Conservation (phyloP, 2,888 invertebrate genomes). For the Lordiphosa fenestrarum region DNA sequence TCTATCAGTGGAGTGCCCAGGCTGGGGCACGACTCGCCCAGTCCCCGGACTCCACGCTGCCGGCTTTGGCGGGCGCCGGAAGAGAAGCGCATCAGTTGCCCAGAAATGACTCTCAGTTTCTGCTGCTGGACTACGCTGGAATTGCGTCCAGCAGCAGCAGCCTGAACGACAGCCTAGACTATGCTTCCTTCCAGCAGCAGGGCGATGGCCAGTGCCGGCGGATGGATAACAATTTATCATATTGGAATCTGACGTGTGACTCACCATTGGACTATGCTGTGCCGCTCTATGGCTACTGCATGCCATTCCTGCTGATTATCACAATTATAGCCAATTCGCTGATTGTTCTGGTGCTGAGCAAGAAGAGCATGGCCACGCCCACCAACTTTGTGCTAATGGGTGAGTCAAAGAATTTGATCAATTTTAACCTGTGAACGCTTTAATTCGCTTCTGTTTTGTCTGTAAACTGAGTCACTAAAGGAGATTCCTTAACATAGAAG, state of each 20-base stretch:
- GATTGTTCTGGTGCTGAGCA: slow-evolving; percentile 93
- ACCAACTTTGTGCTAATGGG: slow-evolving; percentile 94
- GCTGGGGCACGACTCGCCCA: slow-evolving; percentile 38
- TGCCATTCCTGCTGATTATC: slow-evolving; percentile 91
- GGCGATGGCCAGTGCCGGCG: slow-evolving; percentile 56
- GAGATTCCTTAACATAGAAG: no score
- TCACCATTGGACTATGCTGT: slow-evolving; percentile 77
- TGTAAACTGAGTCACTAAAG: no score
- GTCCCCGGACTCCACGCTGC: background rate
- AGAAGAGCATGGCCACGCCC: slow-evolving; percentile 93
- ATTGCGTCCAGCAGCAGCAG: slow-evolving; percentile 50
- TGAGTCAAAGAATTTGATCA: slow-evolving; percentile 49
- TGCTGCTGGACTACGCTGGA: slow-evolving; percentile 42
- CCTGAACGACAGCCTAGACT: slow-evolving; percentile 54
- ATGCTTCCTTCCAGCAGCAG: slow-evolving; percentile 52
- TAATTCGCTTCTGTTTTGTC: no score
- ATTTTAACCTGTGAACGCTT: background rate
- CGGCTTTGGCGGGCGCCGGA: slow-evolving; percentile 4
- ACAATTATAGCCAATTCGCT: slow-evolving; percentile 95
- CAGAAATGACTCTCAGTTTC: slow-evolving; percentile 36
- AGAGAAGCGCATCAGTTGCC: background rate
- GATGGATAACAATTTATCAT: slow-evolving; percentile 69
- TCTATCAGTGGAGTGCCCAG: slow-evolving; percentile 54
- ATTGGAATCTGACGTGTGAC: slow-evolving; percentile 80
- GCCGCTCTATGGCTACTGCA: slow-evolving; percentile 79